Conservation (phyloP, 2,888 invertebrate genomes). For the Villa cingulata region DNA sequence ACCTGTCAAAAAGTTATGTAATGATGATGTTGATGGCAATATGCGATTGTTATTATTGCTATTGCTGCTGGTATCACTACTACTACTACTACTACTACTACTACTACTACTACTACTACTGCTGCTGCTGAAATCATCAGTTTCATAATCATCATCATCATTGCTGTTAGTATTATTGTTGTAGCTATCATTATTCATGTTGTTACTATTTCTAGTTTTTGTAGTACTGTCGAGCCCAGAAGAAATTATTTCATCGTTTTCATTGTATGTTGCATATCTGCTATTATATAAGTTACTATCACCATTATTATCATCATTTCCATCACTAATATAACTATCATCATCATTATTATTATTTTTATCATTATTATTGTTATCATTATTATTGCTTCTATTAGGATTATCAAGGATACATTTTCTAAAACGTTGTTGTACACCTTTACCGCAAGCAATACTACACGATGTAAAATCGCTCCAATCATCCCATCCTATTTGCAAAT, state of each 20-base stretch:
- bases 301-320: neutral
- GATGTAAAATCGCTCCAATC: conserved; percentile 36
- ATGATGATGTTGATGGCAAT: neutral
- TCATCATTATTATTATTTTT: too few relatives aligned
- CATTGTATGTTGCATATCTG: too few relatives aligned
- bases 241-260: too few relatives aligned
- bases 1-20: neutral
- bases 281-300: too few relatives aligned
- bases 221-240: too few relatives aligned
- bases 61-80: conserved; percentile 1
- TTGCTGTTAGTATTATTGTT: neutral
- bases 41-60: neutral
- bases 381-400: conserved; percentile 16
- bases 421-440: conserved; percentile 36
- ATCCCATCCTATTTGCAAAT: conserved; percentile 29
- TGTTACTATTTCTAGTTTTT: too few relatives aligned
- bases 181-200: too few relatives aligned
- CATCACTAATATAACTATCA: too few relatives aligned
- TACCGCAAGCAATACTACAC: conserved; percentile 35
- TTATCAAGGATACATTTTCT: conserved; percentile 34
- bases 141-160: neutral
- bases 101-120: neutral
- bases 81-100: neutral
- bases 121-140: too few relatives aligned
- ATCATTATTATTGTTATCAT: neutral